These are phyloP conservation scores for Glareola pratincola DNA, from an alignment of 2,113 vertebrate genomes.

Conservation along the genomic window DNA sequence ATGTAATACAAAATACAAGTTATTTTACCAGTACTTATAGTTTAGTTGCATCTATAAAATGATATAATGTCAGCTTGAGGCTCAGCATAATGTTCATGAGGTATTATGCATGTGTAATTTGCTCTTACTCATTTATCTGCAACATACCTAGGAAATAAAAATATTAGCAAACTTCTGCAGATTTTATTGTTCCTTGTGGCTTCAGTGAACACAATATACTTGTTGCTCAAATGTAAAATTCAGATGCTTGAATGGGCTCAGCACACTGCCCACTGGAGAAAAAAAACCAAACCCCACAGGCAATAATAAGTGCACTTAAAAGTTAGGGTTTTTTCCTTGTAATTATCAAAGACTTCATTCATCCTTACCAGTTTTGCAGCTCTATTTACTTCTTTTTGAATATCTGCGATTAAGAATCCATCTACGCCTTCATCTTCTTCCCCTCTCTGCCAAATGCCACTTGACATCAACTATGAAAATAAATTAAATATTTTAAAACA, in stretches of 20 bases:
- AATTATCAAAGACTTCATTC: background rate
- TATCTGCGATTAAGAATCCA: slow-evolving; percentile 90
- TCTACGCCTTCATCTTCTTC: slow-evolving; percentile 88
- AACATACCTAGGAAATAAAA: background rate
- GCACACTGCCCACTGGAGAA: background rate
- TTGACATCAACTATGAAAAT: slow-evolving; percentile 86
- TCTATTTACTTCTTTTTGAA: slow-evolving; percentile 85
- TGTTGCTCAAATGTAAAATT: background rate
- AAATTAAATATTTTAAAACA: slow-evolving; percentile 36
- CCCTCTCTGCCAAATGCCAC: slow-evolving; percentile 93
- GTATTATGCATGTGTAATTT: background rate
- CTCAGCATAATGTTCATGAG: background rate
- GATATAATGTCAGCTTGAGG: background rate
- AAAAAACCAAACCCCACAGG: background rate
- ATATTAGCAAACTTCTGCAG: background rate
- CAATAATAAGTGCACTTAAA: background rate
- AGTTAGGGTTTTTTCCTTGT: background rate
- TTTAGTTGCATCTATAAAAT: background rate
- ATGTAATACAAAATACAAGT: background rate
- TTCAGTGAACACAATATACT: background rate
- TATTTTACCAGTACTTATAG: background rate
- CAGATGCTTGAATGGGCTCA: background rate
- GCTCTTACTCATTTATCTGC: background rate
- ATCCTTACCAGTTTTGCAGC: slow-evolving; percentile 86
- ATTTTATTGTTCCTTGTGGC: background rate